Percentiles rank a stretch among this genome's conserved stretches.
Evolutionary conservation across 2,888 invertebrate species (phyloP).

Genomic region (Synergus japonicus): DNA sequence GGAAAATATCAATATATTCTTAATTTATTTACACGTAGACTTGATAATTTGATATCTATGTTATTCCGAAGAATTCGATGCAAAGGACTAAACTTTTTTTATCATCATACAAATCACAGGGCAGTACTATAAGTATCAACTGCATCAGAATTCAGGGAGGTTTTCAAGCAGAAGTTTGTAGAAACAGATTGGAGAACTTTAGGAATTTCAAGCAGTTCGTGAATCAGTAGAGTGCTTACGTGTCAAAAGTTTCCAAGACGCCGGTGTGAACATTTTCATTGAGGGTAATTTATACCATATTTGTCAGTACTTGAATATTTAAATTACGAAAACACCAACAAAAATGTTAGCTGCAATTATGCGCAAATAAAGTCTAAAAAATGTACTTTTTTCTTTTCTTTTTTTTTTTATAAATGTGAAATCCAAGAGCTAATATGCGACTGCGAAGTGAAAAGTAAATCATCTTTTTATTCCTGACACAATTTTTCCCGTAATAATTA

Average conservation of each 20-base stretch:
- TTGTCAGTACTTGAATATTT: background rate
- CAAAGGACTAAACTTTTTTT: background rate
- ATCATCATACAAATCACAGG: constrained; percentile 24
- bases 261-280: constrained; percentile 21
- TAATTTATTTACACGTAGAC: background rate
- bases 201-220: constrained; percentile 38
- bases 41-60: no score
- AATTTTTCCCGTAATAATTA: background rate
- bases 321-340: background rate
- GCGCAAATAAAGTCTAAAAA: no score
- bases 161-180: constrained; percentile 26
- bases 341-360: background rate
- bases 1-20: no score
- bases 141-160: constrained; percentile 37
- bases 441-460: background rate
- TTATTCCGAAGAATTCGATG: no score
- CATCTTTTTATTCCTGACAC: no score
- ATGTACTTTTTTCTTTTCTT: no score
- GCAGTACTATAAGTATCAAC: constrained; percentile 17
- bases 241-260: constrained; percentile 11
- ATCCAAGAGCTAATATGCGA: no score
- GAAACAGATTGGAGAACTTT: constrained; percentile 39
- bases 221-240: constrained; percentile 21
- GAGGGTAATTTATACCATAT: constrained; percentile 2
- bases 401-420: background rate